Evolutionary conservation across 2,888 invertebrate genomes (phyloP).

Genomic region (Glyphotaelius pellucidus): DNA sequence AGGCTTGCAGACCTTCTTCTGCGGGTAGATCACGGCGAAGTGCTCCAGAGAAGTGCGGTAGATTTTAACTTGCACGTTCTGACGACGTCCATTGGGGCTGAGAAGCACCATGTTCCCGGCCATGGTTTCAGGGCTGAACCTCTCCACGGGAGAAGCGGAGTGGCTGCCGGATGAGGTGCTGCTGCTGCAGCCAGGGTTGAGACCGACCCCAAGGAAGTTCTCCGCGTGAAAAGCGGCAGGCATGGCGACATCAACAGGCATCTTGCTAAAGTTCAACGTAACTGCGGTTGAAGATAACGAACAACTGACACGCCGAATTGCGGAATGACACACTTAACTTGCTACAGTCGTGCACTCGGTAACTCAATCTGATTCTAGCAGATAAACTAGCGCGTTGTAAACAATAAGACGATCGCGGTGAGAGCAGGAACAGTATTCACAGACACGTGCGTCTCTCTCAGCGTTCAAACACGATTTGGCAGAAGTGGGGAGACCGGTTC

Average conservation of each 20-base stretch:
- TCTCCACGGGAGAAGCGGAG: constrained; percentile 36
- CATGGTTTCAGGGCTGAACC: constrained; percentile 75
- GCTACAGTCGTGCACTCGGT: background rate
- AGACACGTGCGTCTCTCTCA: background rate
- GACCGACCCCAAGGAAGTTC: constrained; percentile 55
- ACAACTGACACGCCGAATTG: background rate
- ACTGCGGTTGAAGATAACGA: background rate
- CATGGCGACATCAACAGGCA: constrained; percentile 65
- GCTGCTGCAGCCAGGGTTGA: constrained; percentile 53
- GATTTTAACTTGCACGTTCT: constrained; percentile 81
- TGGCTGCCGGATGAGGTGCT: constrained; percentile 9
- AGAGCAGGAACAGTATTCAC: background rate
- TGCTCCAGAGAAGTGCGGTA: constrained; percentile 81
- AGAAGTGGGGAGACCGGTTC: constrained; percentile 41
- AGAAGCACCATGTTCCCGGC: constrained; percentile 80
- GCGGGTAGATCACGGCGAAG: constrained; percentile 81
- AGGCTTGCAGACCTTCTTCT: constrained; percentile 80
- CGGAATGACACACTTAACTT: background rate
- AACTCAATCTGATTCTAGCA: background rate
- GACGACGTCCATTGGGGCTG: constrained; percentile 78
- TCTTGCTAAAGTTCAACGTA: constrained; percentile 30
- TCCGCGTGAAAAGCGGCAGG: constrained; percentile 65
- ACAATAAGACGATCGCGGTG: constrained; percentile 18
- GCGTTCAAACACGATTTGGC: background rate
- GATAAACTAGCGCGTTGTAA: constrained; percentile 21